A percentile compares a stretch with the other conserved stretches of the same genome.
Conservation (phyloP, 2,113 vertebrate genomes). For the Cygnus buccinator region DNA sequence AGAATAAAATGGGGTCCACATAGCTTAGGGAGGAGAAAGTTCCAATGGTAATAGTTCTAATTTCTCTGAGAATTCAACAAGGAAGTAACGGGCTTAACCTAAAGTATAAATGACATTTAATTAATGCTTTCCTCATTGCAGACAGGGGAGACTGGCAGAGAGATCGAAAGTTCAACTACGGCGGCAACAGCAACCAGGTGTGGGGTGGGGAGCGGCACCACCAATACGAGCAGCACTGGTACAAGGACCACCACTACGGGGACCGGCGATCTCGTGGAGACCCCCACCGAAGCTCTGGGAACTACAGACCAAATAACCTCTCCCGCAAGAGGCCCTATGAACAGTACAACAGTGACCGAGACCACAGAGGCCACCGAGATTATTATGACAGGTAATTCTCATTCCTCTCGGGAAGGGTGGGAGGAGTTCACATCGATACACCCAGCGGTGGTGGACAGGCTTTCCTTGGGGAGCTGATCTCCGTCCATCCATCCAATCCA, state of each 20-base stretch:
- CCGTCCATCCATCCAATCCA: fast-evolving
- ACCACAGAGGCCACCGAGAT: constrained; percentile 91
- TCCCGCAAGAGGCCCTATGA: constrained; percentile 92
- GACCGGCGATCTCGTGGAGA: constrained; percentile 89
- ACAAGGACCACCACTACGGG: constrained; percentile 93
- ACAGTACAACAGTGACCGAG: constrained; percentile 92
- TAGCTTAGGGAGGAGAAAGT: background rate
- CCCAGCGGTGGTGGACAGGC: fast-evolving
- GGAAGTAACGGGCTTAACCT: background rate
- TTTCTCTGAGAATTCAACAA: background rate
- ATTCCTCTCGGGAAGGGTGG: background rate
- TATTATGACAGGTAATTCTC: constrained; percentile 90
- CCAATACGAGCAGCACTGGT: constrained; percentile 90
- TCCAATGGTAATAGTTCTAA: fast-evolving
- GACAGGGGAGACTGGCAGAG: constrained; percentile 95
- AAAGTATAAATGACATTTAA: background rate
- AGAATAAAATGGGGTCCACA: background rate
- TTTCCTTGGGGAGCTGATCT: background rate
- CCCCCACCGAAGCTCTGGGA: constrained; percentile 86
- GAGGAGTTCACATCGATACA: fast-evolving
- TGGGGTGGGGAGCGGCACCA: constrained; percentile 95
- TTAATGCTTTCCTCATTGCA: constrained; percentile 44
- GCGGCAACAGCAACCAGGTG: constrained; percentile 83
- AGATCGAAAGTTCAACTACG: constrained; percentile 92
- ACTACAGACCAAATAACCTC: constrained; percentile 88